These are phyloP conservation scores for Linurgus olivaceus DNA, from an alignment of 2,797 vertebrate species.

Conservation along the genomic window DNA sequence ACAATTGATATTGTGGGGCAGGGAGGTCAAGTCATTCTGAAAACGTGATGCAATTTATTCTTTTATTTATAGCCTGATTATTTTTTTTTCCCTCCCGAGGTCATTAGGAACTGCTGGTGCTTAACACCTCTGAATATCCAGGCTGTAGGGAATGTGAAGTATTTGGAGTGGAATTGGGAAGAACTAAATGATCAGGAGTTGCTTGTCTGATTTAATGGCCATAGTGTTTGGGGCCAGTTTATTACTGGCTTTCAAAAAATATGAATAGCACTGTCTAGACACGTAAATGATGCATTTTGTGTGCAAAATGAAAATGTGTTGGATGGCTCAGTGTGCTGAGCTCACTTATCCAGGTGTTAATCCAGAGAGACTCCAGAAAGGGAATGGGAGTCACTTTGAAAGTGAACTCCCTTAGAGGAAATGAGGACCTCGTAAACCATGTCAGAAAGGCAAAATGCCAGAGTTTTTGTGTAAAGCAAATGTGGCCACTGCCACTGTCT, in stretches of 20 bases:
- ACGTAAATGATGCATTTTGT: neutral
- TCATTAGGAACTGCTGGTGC: slow-evolving; percentile 26
- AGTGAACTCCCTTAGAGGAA: neutral
- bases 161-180: neutral
- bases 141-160: slow-evolving; percentile 2
- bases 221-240: neutral
- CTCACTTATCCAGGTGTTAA: neutral
- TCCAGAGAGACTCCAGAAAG: neutral
- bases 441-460: slow-evolving; percentile 23
- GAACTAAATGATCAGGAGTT: neutral
- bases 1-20: slow-evolving; percentile 67
- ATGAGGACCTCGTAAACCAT: neutral
- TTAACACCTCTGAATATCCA: slow-evolving; percentile 29
- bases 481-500: neutral
- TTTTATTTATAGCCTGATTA: slow-evolving; percentile 30
- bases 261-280: neutral
- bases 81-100: neutral
- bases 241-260: slow-evolving; percentile 24
- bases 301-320: neutral
- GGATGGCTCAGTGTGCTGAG: neutral
- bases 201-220: slow-evolving; percentile 20
- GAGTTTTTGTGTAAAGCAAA: neutral
- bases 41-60: slow-evolving; percentile 42
- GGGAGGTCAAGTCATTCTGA: slow-evolving; percentile 58
- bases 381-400: neutral